Evolutionary conservation across 2,113 vertebrate species (phyloP).

Genomic region (Boulengeromyrus knoepffleri): DNA sequence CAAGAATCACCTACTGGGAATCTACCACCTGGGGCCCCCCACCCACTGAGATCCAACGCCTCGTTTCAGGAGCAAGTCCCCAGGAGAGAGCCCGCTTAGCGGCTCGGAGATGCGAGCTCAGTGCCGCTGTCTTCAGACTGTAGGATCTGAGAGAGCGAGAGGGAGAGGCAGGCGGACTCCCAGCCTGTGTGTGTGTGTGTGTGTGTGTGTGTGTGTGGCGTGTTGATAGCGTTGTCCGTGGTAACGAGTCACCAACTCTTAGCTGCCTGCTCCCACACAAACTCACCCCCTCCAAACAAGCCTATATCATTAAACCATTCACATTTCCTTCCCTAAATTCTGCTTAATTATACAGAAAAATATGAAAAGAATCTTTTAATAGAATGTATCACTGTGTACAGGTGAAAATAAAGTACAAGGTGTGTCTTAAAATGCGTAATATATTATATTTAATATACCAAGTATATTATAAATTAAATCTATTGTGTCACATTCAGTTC

Average conservation of each 20-base stretch:
- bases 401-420: not conserved
- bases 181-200: constrained; percentile 1
- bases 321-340: not conserved
- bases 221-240: constrained; percentile 53
- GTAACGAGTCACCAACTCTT: constrained; percentile 48
- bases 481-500: not conserved
- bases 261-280: constrained; percentile 9
- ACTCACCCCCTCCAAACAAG: constrained; percentile 28
- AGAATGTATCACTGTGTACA: not conserved
- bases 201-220: constrained; percentile 14
- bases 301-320: constrained; percentile 22
- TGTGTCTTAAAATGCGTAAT: not conserved
- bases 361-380: not conserved
- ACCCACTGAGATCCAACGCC: not conserved
- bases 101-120: constrained; percentile 8
- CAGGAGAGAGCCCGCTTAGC: not conserved
- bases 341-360: not conserved
- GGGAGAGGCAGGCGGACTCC: not conserved
- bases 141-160: constrained; percentile 13
- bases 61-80: not conserved
- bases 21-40: not conserved
- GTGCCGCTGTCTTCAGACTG: not conserved
- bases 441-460: no score
- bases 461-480: no score
- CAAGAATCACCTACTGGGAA: not conserved